These are phyloP conservation scores for Philypnodon macrostomus DNA, from an alignment of 2,797 vertebrate genomes.

Conservation along the genomic window DNA sequence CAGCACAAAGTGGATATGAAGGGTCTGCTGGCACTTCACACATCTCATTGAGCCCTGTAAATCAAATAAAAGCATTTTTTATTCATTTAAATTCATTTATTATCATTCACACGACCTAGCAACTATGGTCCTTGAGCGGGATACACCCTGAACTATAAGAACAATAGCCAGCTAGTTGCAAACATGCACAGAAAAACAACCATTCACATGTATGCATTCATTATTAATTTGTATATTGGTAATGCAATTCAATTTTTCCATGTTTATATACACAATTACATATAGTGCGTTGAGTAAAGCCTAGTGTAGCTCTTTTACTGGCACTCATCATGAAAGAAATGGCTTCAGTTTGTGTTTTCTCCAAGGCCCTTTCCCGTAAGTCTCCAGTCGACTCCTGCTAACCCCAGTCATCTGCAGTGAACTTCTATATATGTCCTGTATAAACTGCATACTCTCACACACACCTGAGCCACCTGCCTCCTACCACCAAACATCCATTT, in stretches of 20 bases:
- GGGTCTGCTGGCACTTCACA: conserved; percentile 67
- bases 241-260: background rate
- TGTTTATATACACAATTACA: background rate
- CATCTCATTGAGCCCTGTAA: conserved; percentile 43
- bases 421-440: conserved; percentile 5
- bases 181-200: too few species aligned
- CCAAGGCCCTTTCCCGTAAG: conserved; percentile 61
- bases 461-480: conserved; percentile 65
- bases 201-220: too few species aligned
- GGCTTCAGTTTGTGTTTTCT: conserved; percentile 41
- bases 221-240: too few species aligned
- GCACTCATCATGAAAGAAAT: conserved; percentile 33
- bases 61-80: conserved; percentile 20
- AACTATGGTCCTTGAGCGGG: too few species aligned
- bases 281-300: conserved; percentile 32
- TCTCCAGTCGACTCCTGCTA: too few species aligned
- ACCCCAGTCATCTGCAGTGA: conserved; percentile 60
- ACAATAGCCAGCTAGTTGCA: too few species aligned
- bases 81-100: too few species aligned
- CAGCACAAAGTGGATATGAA: conserved; percentile 64
- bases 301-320: conserved; percentile 48
- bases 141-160: too few species aligned
- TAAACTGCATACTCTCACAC: conserved; percentile 29
- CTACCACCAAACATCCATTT: conserved; percentile 50
- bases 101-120: too few species aligned